These are phyloP conservation scores for Sinocyclocheilus rhinocerous DNA, from an alignment of 2,113 vertebrate genomes.

Conservation along the genomic window DNA sequence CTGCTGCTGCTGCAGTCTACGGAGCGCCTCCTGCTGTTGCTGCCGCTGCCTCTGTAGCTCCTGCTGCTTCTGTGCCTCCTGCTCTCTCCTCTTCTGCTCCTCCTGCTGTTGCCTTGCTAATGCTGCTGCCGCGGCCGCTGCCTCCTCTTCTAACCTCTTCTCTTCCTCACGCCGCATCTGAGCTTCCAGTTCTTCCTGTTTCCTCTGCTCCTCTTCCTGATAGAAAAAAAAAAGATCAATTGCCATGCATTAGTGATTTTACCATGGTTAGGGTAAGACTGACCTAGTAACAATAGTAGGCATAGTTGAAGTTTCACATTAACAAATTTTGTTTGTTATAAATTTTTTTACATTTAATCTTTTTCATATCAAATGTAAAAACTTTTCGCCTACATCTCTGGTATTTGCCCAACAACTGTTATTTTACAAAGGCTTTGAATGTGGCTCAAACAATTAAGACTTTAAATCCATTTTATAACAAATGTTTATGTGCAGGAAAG, in stretches of 20 bases:
- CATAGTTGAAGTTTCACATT: background rate
- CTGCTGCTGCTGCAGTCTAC: slow-evolving; percentile 91
- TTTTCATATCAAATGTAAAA: background rate
- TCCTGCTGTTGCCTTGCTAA: slow-evolving; percentile 83
- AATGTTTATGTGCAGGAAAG: background rate
- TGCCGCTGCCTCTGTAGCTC: slow-evolving; percentile 83
- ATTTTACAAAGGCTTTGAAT: background rate
- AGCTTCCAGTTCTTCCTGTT: slow-evolving; percentile 88
- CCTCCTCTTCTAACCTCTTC: slow-evolving; percentile 83
- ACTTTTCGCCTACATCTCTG: background rate
- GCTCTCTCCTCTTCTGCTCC: slow-evolving; percentile 88
- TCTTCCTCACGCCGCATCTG: slow-evolving; percentile 79
- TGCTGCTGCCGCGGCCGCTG: slow-evolving; percentile 78
- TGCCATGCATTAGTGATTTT: background rate
- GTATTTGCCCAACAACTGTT: background rate
- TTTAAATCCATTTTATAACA: background rate
- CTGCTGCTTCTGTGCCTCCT: slow-evolving; percentile 81
- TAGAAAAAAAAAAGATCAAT: background rate
- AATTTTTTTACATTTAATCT: background rate
- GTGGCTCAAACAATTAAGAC: background rate
- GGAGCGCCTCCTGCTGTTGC: slow-evolving; percentile 82
- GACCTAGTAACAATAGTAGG: background rate
- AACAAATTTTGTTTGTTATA: background rate
- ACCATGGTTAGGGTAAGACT: background rate
- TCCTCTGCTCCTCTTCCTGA: slow-evolving; percentile 91